Evolutionary conservation across 2,797 vertebrate genomes (phyloP).

Genomic region (Myotis myotis): DNA sequence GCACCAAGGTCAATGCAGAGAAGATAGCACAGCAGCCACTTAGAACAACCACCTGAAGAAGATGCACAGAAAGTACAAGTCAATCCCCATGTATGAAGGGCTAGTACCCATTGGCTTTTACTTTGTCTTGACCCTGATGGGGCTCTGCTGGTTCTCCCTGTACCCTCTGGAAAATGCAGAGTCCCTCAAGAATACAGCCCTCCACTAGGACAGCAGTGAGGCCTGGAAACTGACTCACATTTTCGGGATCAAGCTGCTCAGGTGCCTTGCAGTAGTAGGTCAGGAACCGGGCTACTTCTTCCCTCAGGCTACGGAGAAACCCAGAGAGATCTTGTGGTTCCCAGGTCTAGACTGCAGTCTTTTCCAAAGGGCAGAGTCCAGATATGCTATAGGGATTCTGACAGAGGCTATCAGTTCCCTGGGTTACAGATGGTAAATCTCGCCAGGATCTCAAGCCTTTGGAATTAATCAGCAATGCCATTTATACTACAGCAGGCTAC

Average conservation of each 20-base stretch:
- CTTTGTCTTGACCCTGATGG: background rate
- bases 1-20: conserved; percentile 90
- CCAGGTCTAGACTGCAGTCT: background rate
- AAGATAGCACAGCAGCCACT: conserved; percentile 93
- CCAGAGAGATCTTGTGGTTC: conserved; percentile 14
- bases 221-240: conserved; percentile 86
- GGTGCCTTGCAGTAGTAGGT: conserved; percentile 90
- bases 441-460: background rate
- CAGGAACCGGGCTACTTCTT: conserved; percentile 93
- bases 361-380: background rate
- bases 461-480: background rate
- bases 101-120: background rate
- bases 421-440: background rate
- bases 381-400: background rate
- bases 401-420: background rate
- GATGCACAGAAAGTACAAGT: background rate
- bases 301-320: conserved; percentile 87
- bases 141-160: background rate
- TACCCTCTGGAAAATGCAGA: background rate
- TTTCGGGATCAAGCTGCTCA: conserved; percentile 88
- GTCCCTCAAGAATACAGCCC: background rate
- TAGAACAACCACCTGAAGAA: conserved; percentile 91
- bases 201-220: background rate
- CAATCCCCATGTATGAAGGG: background rate
- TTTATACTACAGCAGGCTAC: background rate